Evolutionary conservation across 1,140 invertebrate genomes (phyloP), one percentile per base, ranked within the genome.

Genomic region (Anthonomus grandis): DNA sequence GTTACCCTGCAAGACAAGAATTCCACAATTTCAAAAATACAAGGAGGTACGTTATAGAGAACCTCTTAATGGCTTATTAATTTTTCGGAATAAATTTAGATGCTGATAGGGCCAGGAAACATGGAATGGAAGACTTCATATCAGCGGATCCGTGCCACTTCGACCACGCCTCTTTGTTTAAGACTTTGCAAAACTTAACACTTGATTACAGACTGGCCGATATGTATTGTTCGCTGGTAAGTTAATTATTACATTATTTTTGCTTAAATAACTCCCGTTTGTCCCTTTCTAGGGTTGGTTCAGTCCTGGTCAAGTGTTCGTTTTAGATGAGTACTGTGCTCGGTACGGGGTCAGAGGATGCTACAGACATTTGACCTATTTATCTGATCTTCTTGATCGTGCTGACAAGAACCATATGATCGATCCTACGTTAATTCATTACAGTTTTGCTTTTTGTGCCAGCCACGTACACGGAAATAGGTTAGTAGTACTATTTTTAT

Each of bases 81-180:
- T 47, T 10, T 59, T 18, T 37, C 39, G 15, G 13, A 10, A 15
- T 56, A 12, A 6, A 13, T 44, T 27, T 67, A 86, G 93, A 98
- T 81, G 91, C 95, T 44, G 97, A 99, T 70, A 85, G 95, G 73
- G 95, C 95, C 0, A 83, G 93, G 38, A 98, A 98, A 74, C 95
- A 98, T 76, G 96, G 97, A 24, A 95, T 99, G 92, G 97, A 99
- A 72, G 96, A 98, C 74, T 97, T 91, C 74, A 98, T 99, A 60
- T 94, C 94, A 66, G 95, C 95, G 5, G 95, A 99, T 81, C 96
- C 97, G 2, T 97, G 94, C 71, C 91, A 89, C 74, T 97, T 94
- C 76, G 92, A 96, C 68, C 97, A 99, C 73, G 90, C 94, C 47
- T 83, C 84, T 47, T 76, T 97, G 31, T 99, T 99, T 74, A 90